Percentiles rank a stretch among this genome's conserved stretches.
These are phyloP conservation scores for Gobio occitaniae DNA, from an alignment of 2,797 vertebrate species.

Conservation along the genomic window DNA sequence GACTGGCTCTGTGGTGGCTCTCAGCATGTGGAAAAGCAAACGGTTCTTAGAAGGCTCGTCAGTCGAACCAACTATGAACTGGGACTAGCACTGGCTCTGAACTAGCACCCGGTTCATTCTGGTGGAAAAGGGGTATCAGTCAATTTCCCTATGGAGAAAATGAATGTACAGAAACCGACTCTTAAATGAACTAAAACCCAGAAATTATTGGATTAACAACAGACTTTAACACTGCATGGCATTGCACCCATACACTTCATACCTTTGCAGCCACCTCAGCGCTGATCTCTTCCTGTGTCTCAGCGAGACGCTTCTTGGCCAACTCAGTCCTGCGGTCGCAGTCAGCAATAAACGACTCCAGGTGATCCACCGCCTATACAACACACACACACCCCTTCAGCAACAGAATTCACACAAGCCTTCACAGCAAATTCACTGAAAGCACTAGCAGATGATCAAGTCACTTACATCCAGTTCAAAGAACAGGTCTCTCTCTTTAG, in stretches of 20 bases:
- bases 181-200: neutral
- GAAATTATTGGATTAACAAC: neutral
- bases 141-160: too few species aligned
- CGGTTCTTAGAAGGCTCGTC: too few species aligned
- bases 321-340: conserved; percentile 97
- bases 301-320: conserved; percentile 97
- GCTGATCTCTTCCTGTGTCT: conserved; percentile 99
- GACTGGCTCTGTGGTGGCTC: too few species aligned
- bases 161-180: too few species aligned
- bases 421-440: neutral
- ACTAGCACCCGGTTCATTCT: too few species aligned
- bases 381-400: conserved; percentile 1
- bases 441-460: too few species aligned
- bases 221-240: neutral
- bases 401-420: neutral
- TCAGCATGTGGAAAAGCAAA: too few species aligned
- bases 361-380: conserved; percentile 92
- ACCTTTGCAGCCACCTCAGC: conserved; percentile 98
- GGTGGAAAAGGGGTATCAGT: too few species aligned
- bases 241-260: neutral
- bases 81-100: too few species aligned
- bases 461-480: conserved; percentile 97
- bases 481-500: conserved; percentile 97
- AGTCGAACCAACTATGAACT: too few species aligned
- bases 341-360: conserved; percentile 97